A percentile compares a stretch with the other conserved stretches of the same genome.
Conservation (phyloP, 2,113 vertebrate species). For the Elephas maximus region DNA sequence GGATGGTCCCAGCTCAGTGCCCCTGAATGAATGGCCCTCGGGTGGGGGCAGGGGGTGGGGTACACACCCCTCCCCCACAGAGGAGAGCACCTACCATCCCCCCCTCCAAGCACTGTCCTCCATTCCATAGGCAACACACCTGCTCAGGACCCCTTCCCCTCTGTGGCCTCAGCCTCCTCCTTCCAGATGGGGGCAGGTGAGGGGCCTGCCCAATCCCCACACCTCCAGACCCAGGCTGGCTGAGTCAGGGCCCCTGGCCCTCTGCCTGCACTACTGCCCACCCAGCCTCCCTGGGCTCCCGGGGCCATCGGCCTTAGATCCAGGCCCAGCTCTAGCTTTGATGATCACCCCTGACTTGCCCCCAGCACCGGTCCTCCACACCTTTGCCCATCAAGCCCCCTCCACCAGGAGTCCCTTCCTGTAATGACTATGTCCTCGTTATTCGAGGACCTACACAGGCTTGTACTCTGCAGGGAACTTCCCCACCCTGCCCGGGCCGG, state of each 20-base stretch:
- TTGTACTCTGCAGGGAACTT: neutral
- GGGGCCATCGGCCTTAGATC: neutral
- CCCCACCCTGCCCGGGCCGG: neutral
- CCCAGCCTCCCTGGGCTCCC: neutral
- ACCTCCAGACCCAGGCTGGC: neutral
- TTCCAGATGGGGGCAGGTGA: neutral
- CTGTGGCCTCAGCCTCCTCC: neutral
- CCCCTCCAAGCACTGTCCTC: neutral
- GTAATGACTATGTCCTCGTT: neutral
- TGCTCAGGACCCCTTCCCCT: neutral
- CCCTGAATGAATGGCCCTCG: slow-evolving; percentile 56
- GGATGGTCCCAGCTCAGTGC: slow-evolving; percentile 69
- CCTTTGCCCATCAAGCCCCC: neutral
- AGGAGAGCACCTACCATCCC: neutral
- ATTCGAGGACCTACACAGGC: neutral
- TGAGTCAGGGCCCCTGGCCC: neutral
- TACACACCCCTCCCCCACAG: neutral
- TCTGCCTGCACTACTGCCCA: neutral
- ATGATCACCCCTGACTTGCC: no score
- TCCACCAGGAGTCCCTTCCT: neutral
- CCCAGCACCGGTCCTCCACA: neutral
- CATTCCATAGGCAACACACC: neutral
- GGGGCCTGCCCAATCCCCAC: neutral
- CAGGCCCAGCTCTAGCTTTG: neutral
- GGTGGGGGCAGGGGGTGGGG: neutral